A percentile compares a stretch with the other conserved stretches of the same genome.
Evolutionary conservation across 2,888 invertebrate species (phyloP).

Genomic region (Cantharis rustica): DNA sequence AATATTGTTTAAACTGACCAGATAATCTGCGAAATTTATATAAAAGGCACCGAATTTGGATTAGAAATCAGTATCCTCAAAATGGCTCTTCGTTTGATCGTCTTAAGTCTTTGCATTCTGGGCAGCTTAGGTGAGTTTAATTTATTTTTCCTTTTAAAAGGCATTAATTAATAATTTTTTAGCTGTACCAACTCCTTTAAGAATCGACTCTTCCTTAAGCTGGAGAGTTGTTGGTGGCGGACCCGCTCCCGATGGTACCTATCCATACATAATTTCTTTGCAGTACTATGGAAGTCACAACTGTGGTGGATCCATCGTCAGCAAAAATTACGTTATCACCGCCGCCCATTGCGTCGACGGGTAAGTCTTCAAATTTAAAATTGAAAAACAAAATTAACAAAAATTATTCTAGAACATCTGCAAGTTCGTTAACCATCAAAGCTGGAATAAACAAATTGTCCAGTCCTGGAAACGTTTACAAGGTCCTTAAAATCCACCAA

Average conservation of each 20-base stretch:
- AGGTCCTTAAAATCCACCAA: background rate
- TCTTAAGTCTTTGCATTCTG: background rate
- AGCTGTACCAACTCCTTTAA: background rate
- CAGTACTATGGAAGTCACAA: conserved; percentile 27
- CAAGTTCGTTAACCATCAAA: background rate
- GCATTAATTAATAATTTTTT: background rate
- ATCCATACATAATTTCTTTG: conserved; percentile 40
- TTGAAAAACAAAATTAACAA: background rate
- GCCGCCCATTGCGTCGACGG: conserved; percentile 41
- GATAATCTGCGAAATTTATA: background rate
- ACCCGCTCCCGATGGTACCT: conserved; percentile 32
- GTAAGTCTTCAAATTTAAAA: background rate
- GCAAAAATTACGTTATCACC: conserved; percentile 36
- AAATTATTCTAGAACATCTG: background rate
- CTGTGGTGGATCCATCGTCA: conserved; percentile 41
- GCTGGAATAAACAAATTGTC: background rate
- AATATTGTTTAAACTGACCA: background rate
- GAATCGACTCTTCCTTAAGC: background rate
- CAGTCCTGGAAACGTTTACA: background rate
- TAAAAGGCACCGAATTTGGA: background rate
- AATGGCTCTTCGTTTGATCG: background rate
- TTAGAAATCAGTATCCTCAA: background rate
- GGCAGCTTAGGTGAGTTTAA: background rate
- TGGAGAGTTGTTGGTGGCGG: conserved; percentile 32
- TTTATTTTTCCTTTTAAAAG: background rate